Evolutionary conservation across 2,888 invertebrate species (phyloP).

Genomic region (Electrophaes corylata): DNA sequence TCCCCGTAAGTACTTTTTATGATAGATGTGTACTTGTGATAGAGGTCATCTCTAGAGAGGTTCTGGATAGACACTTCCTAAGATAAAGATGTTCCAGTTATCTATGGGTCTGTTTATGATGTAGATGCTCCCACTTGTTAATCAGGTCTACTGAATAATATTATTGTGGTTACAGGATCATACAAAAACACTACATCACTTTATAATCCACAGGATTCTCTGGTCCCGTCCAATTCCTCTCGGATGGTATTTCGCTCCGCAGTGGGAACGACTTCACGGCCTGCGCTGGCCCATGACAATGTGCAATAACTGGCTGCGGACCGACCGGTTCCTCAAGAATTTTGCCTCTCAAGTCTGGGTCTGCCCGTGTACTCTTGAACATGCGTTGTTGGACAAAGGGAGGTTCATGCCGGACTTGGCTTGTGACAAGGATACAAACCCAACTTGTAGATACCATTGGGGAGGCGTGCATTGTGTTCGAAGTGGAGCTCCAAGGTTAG

Average conservation of each 20-base stretch:
- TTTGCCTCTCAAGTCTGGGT: slow-evolving; percentile 92
- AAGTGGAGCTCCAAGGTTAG: slow-evolving; percentile 93
- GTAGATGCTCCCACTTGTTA: background rate
- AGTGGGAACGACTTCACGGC: slow-evolving; percentile 94
- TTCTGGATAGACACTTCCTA: too few species aligned
- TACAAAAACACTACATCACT: background rate
- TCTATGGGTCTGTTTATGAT: background rate
- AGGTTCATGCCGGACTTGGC: slow-evolving; percentile 94
- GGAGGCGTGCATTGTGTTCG: slow-evolving; percentile 97
- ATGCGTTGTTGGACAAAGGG: slow-evolving; percentile 96
- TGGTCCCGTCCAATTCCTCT: slow-evolving; percentile 97
- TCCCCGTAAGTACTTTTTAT: slow-evolving; percentile 93
- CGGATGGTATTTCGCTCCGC: slow-evolving; percentile 95
- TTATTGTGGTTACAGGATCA: background rate
- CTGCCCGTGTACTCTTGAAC: slow-evolving; percentile 96
- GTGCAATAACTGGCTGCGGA: slow-evolving; percentile 96
- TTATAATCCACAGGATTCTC: slow-evolving; percentile 80
- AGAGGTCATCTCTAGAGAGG: too few species aligned
- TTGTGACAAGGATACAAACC: slow-evolving; percentile 96
- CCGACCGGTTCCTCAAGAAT: slow-evolving; percentile 92
- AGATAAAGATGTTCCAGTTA: background rate
- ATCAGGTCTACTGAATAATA: too few species aligned
- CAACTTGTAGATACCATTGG: slow-evolving; percentile 93
- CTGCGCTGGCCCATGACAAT: slow-evolving; percentile 91
- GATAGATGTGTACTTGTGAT: too few species aligned